Percentiles rank a stretch among this genome's conserved stretches.
These are phyloP conservation scores for Drosophila virilis DNA, from an alignment of 1,140 invertebrate species.

Conservation along the genomic window DNA sequence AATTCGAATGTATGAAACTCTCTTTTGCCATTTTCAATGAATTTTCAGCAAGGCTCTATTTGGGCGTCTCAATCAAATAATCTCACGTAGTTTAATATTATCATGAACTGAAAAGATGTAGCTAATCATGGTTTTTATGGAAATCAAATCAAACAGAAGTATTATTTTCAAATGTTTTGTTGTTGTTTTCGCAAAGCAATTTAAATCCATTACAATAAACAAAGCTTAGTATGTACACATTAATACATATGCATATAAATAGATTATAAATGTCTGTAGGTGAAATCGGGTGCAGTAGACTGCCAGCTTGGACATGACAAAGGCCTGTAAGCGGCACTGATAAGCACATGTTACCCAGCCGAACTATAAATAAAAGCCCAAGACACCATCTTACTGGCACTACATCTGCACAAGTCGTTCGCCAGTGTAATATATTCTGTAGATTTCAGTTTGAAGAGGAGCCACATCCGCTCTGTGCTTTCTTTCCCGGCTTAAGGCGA, in stretches of 20 bases:
- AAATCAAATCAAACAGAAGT: conserved; percentile 13
- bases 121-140: neutral
- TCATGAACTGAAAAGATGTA: neutral
- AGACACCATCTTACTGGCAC: conserved; percentile 9
- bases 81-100: neutral
- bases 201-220: conserved; percentile 1
- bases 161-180: conserved; percentile 3
- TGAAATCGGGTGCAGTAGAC: conserved; percentile 62
- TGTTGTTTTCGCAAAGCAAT: conserved; percentile 1
- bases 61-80: no score
- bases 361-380: conserved; percentile 59
- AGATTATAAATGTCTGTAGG: conserved; percentile 39
- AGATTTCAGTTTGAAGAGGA: conserved; percentile 69
- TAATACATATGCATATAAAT: neutral
- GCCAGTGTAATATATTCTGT: conserved; percentile 16
- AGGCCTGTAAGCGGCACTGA: conserved; percentile 43
- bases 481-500: conserved; percentile 53
- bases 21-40: no score
- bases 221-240: no score
- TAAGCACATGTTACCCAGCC: conserved; percentile 35
- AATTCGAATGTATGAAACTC: no score
- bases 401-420: neutral
- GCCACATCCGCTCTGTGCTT: conserved; percentile 28
- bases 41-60: no score
- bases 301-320: conserved; percentile 30